Evolutionary conservation across 1,140 invertebrate species (phyloP), one percentile per base, ranked within the genome.

Genomic region (Nomia melanderi): DNA sequence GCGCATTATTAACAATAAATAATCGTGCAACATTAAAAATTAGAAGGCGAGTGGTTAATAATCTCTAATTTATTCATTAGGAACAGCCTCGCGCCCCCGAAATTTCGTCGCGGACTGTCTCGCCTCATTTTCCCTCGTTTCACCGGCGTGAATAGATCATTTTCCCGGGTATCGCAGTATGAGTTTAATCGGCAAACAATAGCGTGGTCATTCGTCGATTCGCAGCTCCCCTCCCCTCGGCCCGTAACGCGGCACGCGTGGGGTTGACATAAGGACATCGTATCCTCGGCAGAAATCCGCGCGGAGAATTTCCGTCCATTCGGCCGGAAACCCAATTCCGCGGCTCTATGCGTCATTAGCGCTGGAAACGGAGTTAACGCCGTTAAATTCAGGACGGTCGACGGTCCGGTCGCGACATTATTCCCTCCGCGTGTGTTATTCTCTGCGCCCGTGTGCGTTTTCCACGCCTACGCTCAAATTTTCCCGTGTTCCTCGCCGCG

Each of bases 301-400:
- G 72, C 81, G 56, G 27, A 71, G 75, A 77, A 81, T 83, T 78
- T 74, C 78, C 59, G 69, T 50, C 74, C 50, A 79, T 84, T 82
- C 66, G 67, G 59, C 72, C 78, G 88, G 73, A 89, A 91, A 90
- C 86, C 84, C 85, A 88, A 91, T 90, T 89, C 81, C 80, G 56
- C 65, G 65, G 79, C 64, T 90, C 86, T 90, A 89, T 90, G 88
- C 89, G 86, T 91, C 89, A 90, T 91, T 91, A 90, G 80, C 86
- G 86, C 82, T 84, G 88, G 88, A 87, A 91, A 90, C 86, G 86
- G 85, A 79, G 84, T 86, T 87, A 89, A 89, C 81, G 89, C 79
- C 86, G 86, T 90, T 91, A 88, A 85, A 86, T 83, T 80, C 77
- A 73, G 84, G 70, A 75, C 82, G 84, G 86, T 73, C 85, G n/a